Conservation (phyloP, 2,888 invertebrate species). For the Cosmopolites sordidus region DNA sequence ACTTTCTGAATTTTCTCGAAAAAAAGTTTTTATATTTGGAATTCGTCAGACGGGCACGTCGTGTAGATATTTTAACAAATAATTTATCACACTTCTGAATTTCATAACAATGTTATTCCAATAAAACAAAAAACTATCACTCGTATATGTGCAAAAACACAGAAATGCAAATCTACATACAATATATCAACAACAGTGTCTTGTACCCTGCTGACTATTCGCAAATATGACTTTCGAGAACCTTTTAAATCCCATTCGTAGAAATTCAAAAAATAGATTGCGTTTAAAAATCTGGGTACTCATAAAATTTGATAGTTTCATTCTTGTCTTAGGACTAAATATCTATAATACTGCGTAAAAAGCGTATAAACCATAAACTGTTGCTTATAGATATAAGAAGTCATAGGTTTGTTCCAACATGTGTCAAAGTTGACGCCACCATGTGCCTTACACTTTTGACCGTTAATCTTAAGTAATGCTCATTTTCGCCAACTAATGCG, state of each 20-base stretch:
- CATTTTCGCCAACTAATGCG: no score
- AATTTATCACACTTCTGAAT: conserved; percentile 41
- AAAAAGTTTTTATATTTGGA: background rate
- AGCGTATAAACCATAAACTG: conserved; percentile 12
- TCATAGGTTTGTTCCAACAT: no score
- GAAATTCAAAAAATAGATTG: conserved; percentile 1
- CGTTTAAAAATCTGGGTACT: conserved; percentile 18
- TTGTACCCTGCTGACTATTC: background rate
- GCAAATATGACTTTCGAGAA: background rate
- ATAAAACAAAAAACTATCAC: conserved; percentile 21
- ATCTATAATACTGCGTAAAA: conserved; percentile 21
- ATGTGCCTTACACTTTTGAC: no score
- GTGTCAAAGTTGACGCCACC: no score
- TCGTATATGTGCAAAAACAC: conserved; percentile 12
- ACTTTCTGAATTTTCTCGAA: conserved; percentile 5
- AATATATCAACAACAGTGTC: conserved; percentile 30
- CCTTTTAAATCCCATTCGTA: conserved; percentile 22
- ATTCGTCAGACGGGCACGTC: background rate
- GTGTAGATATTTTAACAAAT: conserved; percentile 29
- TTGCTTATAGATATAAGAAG: conserved; percentile 4
- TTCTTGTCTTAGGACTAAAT: conserved; percentile 8
- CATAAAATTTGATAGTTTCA: conserved; percentile 13
- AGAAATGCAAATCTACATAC: conserved; percentile 22
- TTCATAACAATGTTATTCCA: conserved; percentile 24
- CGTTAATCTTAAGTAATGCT: no score